Evolutionary conservation across 2,797 vertebrate species (phyloP).

Genomic region (Enteromius argenteus): DNA sequence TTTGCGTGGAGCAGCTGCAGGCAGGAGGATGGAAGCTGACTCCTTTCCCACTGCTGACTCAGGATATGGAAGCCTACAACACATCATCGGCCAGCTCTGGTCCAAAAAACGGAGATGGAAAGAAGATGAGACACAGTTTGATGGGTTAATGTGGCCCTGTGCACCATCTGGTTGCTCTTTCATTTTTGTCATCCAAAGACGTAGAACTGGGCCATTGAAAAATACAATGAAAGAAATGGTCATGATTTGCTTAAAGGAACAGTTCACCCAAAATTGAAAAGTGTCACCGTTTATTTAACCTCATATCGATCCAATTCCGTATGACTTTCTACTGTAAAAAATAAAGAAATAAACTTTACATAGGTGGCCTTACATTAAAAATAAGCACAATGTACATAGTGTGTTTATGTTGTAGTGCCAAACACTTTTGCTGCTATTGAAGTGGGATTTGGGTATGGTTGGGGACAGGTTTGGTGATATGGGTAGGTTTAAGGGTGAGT

Average conservation of each 20-base stretch:
- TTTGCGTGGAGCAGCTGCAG: constrained; percentile 69
- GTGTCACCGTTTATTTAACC: neutral
- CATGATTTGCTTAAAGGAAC: neutral
- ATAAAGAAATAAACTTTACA: neutral
- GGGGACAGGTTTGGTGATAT: too few species aligned
- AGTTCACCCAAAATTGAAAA: neutral
- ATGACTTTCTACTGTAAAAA: neutral
- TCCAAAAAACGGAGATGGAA: constrained; percentile 1
- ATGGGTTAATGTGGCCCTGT: constrained; percentile 21
- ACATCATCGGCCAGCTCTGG: constrained; percentile 21
- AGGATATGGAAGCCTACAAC: constrained; percentile 59
- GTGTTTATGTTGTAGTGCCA: too few species aligned
- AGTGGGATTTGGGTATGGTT: too few species aligned
- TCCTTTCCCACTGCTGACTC: constrained; percentile 75
- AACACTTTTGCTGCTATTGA: too few species aligned
- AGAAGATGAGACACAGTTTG: constrained; percentile 17
- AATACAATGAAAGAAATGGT: neutral
- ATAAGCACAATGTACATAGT: too few species aligned
- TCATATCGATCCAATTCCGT: neutral
- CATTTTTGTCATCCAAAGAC: neutral
- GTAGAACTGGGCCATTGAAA: neutral
- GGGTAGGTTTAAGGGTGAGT: too few species aligned
- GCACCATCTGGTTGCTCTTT: neutral
- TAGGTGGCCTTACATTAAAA: too few species aligned
- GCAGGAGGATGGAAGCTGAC: constrained; percentile 43